These are phyloP conservation scores for Eustalomyia histrio DNA, from an alignment of 2,888 invertebrate genomes.

Conservation along the genomic window DNA sequence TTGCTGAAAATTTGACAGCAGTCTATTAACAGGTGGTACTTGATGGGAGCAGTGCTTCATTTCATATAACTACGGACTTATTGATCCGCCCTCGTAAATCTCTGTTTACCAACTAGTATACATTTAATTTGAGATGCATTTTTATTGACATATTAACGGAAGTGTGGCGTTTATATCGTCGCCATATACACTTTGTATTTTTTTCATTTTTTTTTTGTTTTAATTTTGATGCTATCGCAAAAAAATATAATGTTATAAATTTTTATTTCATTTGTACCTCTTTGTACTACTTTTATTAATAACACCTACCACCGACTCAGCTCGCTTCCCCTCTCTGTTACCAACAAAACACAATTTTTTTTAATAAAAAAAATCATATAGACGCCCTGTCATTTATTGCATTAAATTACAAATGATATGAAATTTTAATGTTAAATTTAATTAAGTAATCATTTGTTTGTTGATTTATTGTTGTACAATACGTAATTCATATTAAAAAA, in stretches of 20 bases:
- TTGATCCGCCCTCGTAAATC: no score
- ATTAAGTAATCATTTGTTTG: conserved; percentile 33
- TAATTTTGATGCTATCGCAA: conserved; percentile 3
- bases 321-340: neutral
- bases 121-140: no score
- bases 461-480: neutral
- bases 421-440: conserved; percentile 27
- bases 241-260: neutral
- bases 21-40: no score
- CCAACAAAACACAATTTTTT: neutral
- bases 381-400: conserved; percentile 1
- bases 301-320: neutral
- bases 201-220: neutral
- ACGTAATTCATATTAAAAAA: no score
- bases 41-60: no score
- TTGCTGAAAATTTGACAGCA: no score
- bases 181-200: conserved; percentile 4
- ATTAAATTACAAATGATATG: conserved; percentile 30
- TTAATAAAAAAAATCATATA: neutral
- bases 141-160: conserved; percentile 11
- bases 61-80: no score
- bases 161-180: conserved; percentile 20
- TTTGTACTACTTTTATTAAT: neutral
- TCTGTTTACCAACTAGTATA: no score
- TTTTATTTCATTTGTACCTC: neutral